Percentiles rank a stretch among this genome's conserved stretches.
phyloP scores from a whole-genome alignment of 2,888 invertebrate species.

The Drosophila anomalata region DNA sequence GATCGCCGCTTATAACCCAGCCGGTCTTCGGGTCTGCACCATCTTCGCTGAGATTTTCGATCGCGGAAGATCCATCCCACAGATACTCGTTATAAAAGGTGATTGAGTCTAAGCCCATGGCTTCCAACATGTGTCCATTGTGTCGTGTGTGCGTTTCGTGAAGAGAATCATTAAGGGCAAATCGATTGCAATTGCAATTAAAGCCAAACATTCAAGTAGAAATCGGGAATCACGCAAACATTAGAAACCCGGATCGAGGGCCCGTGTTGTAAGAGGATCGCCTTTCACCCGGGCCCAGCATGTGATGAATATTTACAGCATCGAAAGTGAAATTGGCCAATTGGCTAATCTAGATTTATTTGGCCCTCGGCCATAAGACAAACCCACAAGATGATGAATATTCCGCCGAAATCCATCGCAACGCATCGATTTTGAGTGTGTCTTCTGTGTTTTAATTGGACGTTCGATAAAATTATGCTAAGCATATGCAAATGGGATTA shows the following conservation, averaged over 20 bases:
- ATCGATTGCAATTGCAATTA: conserved; percentile 43
- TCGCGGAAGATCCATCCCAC: conserved; percentile 22
- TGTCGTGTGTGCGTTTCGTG: conserved; percentile 8
- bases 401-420: conserved; percentile 13
- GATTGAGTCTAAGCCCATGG: conserved; percentile 22
- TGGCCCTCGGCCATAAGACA: conserved; percentile 26
- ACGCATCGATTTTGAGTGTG: conserved; percentile 12
- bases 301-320: conserved; percentile 30
- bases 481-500: conserved; percentile 31
- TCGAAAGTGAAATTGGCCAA: conserved; percentile 67
- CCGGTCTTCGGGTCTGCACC: conserved; percentile 47
- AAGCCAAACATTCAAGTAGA: conserved; percentile 16
- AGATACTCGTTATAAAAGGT: conserved; percentile 39
- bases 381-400: conserved; percentile 8
- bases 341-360: conserved; percentile 18
- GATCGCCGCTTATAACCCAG: conserved; percentile 55
- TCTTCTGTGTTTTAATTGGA: conserved; percentile 7
- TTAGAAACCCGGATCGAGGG: neutral
- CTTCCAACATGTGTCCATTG: conserved; percentile 13
- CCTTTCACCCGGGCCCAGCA: conserved; percentile 62
- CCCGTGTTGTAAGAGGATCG: conserved; percentile 2
- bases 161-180: conserved; percentile 17
- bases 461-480: conserved; percentile 23
- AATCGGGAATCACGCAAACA: conserved; percentile 7
- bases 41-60: conserved; percentile 36